Evolutionary conservation across 2,888 invertebrate genomes (phyloP).

Genomic region (Odontocolon sp.): DNA sequence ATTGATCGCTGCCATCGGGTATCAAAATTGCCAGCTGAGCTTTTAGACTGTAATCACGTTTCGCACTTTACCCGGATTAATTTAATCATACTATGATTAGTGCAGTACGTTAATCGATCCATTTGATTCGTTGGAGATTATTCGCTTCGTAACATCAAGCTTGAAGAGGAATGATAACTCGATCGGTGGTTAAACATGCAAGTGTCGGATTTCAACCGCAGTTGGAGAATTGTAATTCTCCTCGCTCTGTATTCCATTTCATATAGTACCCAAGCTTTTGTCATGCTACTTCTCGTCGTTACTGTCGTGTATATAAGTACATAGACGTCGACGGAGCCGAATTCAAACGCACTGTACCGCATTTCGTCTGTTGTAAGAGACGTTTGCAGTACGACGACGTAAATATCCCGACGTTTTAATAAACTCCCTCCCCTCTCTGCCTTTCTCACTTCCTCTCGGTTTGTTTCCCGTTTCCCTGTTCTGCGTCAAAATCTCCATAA

Average conservation of each 20-base stretch:
- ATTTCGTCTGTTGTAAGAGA: constrained; percentile 31
- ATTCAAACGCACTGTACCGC: constrained; percentile 12
- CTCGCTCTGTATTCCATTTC: too few relatives aligned
- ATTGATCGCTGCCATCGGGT: neutral
- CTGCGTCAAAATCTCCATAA: constrained; percentile 19
- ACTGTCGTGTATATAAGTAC: neutral
- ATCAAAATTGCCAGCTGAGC: neutral
- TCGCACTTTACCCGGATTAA: neutral
- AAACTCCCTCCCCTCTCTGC: constrained; percentile 3
- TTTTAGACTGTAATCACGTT: neutral
- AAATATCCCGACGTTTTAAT: constrained; percentile 52
- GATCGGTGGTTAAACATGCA: neutral
- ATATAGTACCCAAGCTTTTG: neutral
- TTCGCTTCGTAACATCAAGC: too few relatives aligned
- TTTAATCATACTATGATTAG: neutral
- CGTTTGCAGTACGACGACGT: constrained; percentile 16
- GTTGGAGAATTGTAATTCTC: too few relatives aligned
- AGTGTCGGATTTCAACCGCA: neutral
- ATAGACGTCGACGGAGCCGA: neutral
- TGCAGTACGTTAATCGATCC: too few relatives aligned
- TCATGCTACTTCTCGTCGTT: too few relatives aligned
- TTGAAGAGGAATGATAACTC: neutral
- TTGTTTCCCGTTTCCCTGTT: neutral
- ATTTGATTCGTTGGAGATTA: neutral
- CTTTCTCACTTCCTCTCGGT: too few relatives aligned